Evolutionary conservation across 2,888 invertebrate genomes (phyloP).

Genomic region (Drosophila subsilvestris): DNA sequence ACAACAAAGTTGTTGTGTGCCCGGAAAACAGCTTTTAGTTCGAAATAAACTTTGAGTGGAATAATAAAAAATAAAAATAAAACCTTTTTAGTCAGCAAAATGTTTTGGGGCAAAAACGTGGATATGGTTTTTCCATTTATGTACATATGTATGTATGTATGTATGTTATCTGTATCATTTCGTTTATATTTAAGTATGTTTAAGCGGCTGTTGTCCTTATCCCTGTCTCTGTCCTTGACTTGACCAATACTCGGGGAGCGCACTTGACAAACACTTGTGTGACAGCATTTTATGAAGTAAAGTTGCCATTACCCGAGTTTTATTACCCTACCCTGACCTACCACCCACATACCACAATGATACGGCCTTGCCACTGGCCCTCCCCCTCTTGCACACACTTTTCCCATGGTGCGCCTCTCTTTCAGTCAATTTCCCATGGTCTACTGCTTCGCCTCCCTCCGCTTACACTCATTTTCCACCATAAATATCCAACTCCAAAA

Average conservation of each 20-base stretch:
- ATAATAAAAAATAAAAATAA: background rate
- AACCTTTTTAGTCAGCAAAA: background rate
- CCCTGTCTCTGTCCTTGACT: slow-evolving; percentile 28
- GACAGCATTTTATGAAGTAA: background rate
- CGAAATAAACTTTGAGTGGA: background rate
- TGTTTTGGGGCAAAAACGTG: too few species aligned
- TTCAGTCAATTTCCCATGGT: background rate
- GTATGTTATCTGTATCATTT: background rate
- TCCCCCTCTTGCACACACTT: too few species aligned
- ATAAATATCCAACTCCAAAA: slow-evolving; percentile 36
- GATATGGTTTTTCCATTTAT: too few species aligned
- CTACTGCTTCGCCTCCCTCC: background rate
- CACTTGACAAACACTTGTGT: slow-evolving; percentile 39
- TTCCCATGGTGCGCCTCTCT: background rate
- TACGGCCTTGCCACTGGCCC: background rate
- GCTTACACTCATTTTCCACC: slow-evolving; percentile 5
- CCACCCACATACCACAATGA: background rate
- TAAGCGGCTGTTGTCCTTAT: background rate
- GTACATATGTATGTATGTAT: background rate
- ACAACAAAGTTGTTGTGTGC: background rate
- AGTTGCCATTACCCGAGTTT: slow-evolving; percentile 42
- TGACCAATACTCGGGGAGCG: slow-evolving; percentile 30
- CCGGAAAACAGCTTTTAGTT: background rate
- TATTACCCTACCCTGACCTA: slow-evolving; percentile 24
- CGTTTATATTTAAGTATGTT: background rate